Base-by-base conservation (phyloP, 2,113 vertebrate species). In the Pandion haliaetus region DNA sequence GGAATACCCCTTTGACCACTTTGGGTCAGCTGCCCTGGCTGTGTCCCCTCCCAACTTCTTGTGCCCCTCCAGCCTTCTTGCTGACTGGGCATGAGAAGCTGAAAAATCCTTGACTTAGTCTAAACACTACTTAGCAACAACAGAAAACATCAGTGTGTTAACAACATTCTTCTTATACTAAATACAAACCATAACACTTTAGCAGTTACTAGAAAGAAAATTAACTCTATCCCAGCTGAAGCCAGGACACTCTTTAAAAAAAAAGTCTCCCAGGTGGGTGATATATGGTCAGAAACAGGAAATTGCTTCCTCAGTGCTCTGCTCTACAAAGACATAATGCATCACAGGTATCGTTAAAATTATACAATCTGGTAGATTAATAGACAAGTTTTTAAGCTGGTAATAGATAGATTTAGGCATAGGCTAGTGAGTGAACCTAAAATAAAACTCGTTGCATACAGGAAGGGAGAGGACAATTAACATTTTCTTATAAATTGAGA, bases 231-330 rank as follows among this genome's bases (percentile, higher is more conserved):
- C 50, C 50, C 26, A 52, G 50, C 9, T 1, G 5, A 52, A 28
- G 17, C 8, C 50, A 50, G 50, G 50, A 15, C 28, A 28, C 52
- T 52, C 50, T 52, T 28, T 16, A 21, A 71, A 16, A 52, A 42
- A 55, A 61, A 49, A 4, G 2, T 32, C 5, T 42, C 8, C 4
- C 7, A 26, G 5, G 12, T 70, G 19, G 2, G 4, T 1, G 2
- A 54, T 67, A 9, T 21, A 34, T 62, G 11, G 21, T 45, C 25
- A 42, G 21, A 66, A 82, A 61, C 2, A 87, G 76, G 55, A 92
- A 72, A 61, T 5, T n/a, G 1, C 0, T 59, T 50, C 62, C 79
- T 69, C 52, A 8, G 10, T 80, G 36, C 73, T 9, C 7, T 83
- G 5, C 2, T 72, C 5, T 47, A 34, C 21, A 18, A 95, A 93